Percentiles rank a stretch among this genome's conserved stretches.
Conservation (phyloP, 2,797 vertebrate species). For the Glyptemys insculpta region DNA sequence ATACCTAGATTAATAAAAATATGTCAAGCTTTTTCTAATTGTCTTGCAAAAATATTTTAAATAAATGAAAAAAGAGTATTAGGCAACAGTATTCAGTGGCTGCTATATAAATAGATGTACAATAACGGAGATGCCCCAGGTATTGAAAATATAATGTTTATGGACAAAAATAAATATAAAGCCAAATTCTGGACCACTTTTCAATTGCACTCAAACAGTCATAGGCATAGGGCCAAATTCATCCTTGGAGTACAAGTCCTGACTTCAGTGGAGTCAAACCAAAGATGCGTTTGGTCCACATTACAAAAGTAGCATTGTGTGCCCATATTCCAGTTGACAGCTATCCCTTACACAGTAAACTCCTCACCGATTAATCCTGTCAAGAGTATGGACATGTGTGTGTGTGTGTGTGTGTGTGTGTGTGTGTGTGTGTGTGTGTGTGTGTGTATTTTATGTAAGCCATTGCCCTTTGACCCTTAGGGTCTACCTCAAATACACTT, state of each 20-base stretch:
- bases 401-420: no score
- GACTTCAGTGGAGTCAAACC: slow-evolving; percentile 27
- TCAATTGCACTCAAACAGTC: background rate
- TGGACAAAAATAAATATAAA: background rate
- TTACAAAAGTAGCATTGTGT: background rate
- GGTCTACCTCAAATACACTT: background rate
- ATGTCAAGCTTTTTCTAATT: background rate
- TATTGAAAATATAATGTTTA: slow-evolving; percentile 16
- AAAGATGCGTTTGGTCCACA: background rate
- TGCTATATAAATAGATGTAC: background rate
- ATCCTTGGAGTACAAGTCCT: slow-evolving; percentile 13
- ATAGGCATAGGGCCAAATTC: slow-evolving; percentile 31
- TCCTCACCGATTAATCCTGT: background rate
- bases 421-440: no score
- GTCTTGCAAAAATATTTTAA: background rate
- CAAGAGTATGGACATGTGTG: background rate
- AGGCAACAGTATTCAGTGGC: background rate
- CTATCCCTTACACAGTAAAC: background rate
- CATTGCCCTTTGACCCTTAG: background rate
- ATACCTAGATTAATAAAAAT: slow-evolving; percentile 1
- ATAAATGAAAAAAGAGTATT: background rate
- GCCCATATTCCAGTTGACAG: slow-evolving; percentile 32
- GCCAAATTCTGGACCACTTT: background rate
- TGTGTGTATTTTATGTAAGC: background rate
- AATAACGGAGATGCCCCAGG: background rate